Conservation (phyloP, 2,888 invertebrate species). For the Noctua pronuba region DNA sequence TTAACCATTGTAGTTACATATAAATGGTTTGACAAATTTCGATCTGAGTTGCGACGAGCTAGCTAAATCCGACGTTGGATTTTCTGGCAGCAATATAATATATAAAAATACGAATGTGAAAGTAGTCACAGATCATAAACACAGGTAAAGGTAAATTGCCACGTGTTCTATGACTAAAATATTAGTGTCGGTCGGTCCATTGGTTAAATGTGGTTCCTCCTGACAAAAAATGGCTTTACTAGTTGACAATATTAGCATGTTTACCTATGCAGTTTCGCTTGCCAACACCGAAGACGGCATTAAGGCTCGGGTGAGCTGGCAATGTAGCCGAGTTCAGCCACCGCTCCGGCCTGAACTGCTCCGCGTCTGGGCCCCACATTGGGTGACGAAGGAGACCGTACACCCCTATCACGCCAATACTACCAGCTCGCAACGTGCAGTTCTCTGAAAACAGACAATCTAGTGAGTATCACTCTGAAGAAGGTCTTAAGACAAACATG, state of each 20-base stretch:
- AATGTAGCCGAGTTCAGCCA: slow-evolving; percentile 73
- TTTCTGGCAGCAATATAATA: too few species aligned
- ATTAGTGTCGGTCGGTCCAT: neutral
- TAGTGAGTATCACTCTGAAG: neutral
- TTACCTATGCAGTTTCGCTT: slow-evolving; percentile 75
- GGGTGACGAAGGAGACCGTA: slow-evolving; percentile 72
- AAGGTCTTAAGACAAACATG: neutral
- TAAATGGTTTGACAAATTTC: too few species aligned
- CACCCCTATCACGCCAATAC: neutral
- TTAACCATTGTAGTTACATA: neutral
- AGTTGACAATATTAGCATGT: too few species aligned
- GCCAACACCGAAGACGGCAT: slow-evolving; percentile 71
- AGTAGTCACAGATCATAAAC: too few species aligned
- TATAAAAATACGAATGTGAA: too few species aligned
- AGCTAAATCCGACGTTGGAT: too few species aligned
- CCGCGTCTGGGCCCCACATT: slow-evolving; percentile 76
- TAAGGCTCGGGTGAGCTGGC: slow-evolving; percentile 62
- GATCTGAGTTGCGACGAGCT: too few species aligned
- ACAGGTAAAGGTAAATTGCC: too few species aligned
- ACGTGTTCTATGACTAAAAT: too few species aligned
- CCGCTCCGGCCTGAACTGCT: slow-evolving; percentile 77
- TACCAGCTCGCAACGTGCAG: neutral
- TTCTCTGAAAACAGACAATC: neutral
- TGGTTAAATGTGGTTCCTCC: neutral
- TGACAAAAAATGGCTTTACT: neutral